Base-by-base conservation (phyloP, 2,888 invertebrate genomes). In the Dromius quadrimaculatus region DNA sequence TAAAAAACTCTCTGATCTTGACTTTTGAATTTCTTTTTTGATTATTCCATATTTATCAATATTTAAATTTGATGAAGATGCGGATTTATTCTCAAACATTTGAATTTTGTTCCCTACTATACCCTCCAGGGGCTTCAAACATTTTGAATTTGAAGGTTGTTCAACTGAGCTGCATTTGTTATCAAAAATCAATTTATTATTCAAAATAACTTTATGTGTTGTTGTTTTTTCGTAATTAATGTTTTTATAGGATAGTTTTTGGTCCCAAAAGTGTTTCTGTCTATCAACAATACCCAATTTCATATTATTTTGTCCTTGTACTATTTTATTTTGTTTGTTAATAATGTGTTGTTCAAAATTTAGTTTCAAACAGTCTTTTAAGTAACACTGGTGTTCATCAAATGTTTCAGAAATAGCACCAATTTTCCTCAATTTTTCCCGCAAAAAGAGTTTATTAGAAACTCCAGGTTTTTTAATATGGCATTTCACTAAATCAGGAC, bases 351-450 rank as follows among this genome's bases (percentile, higher is more conserved):
- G 70, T 72, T 28, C 72, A 63, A 50, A 62, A 62, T 36, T 71
- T 22, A 47, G 6, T 64, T 15, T 17, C 36, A 65, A 19, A 36
- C 43, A 36, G 6, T 43, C 17, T 59, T 72, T 65, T 59, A 70
- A 66, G 34, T 65, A 72, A 19, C 65, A 41, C 28, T 69, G 69
- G 19, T 41, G 15, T 22, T 61, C 34, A 32, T 61, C 61, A 23
- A 47, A 61, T 9, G 43, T 13, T 68, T 70, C 71, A 11, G 72
- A 68, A 20, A 72, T 11, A 20, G 72, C 71, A 20, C 72, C 69
- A 4, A 71, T 72, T 38, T 71, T 72, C 45, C 72, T 72, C 66
- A 47, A 69, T 15, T 72, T 73, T 57, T 72, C 68, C n/a, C 63
- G 19, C 50, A 75, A 72, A 4, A 50, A 59, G 41, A 71, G 41